These are phyloP conservation scores for Lingula anatina DNA, from an alignment of 2,888 invertebrate species.

Conservation along the genomic window DNA sequence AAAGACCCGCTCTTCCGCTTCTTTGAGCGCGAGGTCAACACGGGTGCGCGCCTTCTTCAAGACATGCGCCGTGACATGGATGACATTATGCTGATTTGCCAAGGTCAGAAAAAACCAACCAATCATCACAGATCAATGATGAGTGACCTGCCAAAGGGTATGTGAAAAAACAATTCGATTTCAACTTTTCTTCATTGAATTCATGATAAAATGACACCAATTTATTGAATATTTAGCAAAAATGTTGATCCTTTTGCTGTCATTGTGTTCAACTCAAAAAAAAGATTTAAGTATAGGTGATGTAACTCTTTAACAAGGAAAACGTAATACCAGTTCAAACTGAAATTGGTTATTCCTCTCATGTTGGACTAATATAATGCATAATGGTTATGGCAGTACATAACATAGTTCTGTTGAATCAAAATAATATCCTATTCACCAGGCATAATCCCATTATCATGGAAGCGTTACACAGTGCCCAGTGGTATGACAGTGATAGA, in stretches of 20 bases:
- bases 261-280: no score
- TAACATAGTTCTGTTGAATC: background rate
- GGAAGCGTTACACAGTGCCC: slow-evolving; percentile 94
- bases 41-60: slow-evolving; percentile 78
- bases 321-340: no score
- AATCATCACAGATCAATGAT: slow-evolving; percentile 96
- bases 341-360: background rate
- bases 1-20: slow-evolving; percentile 93
- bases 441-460: slow-evolving; percentile 83
- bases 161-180: no score
- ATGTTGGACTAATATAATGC: background rate
- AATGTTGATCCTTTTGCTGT: no score
- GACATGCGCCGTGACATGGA: slow-evolving; percentile 67
- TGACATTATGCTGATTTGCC: slow-evolving; percentile 63
- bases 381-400: background rate
- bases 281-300: no score
- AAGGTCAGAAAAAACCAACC: slow-evolving; percentile 96
- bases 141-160: slow-evolving; percentile 83
- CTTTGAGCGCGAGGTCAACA: slow-evolving; percentile 93
- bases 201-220: background rate
- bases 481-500: slow-evolving; percentile 87
- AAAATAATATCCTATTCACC: no score
- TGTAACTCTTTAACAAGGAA: no score
- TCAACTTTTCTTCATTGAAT: no score
- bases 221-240: no score